Evolutionary conservation across 2,888 invertebrate species (phyloP).

Genomic region (Apoderus coryli): DNA sequence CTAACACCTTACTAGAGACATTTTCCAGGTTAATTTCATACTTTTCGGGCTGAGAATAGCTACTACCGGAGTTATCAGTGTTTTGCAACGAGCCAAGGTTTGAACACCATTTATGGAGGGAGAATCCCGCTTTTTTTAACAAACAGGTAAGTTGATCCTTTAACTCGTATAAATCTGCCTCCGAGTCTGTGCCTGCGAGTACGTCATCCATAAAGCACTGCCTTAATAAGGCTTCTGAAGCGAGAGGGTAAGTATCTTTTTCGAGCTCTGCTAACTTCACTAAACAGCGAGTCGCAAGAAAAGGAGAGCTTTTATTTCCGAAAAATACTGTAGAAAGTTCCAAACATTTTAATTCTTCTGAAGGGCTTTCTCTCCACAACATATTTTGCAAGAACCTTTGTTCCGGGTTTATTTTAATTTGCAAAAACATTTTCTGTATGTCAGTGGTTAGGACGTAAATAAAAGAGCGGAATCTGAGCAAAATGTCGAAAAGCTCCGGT

Average conservation of each 20-base stretch:
- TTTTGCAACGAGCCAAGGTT: no score
- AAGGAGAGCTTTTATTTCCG: slow-evolving; percentile 11
- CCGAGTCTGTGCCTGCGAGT: slow-evolving; percentile 5
- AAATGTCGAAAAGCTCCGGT: slow-evolving; percentile 11
- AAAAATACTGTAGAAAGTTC: slow-evolving; percentile 11
- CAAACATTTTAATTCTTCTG: slow-evolving; percentile 6
- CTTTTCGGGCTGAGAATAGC: no score
- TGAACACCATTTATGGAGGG: slow-evolving; percentile 4
- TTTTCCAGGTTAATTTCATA: no score
- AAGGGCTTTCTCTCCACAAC: slow-evolving; percentile 12
- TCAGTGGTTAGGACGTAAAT: slow-evolving; percentile 9
- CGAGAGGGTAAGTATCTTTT: slow-evolving; percentile 6
- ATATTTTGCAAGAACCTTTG: slow-evolving; percentile 12
- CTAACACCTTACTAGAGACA: no score
- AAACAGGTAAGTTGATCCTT: no score
- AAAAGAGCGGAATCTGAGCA: slow-evolving; percentile 8
- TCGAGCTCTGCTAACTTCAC: slow-evolving; percentile 8
- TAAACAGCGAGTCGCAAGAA: slow-evolving; percentile 11
- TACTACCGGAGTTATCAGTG: no score
- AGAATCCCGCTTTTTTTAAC: background rate
- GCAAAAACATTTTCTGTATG: slow-evolving; percentile 13
- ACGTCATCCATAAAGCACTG: slow-evolving; percentile 11
- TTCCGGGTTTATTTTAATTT: slow-evolving; percentile 9
- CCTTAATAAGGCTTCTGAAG: slow-evolving; percentile 6
- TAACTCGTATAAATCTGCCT: slow-evolving; percentile 1